These are phyloP conservation scores for Byasa hedistus DNA, from an alignment of 2,888 invertebrate species.

Conservation along the genomic window DNA sequence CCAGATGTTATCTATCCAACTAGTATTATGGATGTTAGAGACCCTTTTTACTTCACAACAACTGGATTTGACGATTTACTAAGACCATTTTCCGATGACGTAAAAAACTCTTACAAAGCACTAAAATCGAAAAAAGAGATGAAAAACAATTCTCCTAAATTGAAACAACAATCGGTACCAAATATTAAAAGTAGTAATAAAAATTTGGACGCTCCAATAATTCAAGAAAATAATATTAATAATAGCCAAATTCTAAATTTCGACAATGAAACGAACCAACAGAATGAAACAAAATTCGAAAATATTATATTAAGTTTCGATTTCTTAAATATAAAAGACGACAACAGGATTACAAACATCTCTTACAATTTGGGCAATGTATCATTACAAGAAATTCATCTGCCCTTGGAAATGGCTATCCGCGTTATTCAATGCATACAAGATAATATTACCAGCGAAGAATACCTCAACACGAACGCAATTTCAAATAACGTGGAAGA, in stretches of 20 bases:
- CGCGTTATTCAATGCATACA: neutral
- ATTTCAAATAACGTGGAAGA: neutral
- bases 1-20: constrained; percentile 41
- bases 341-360: neutral
- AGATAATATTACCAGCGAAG: constrained; percentile 1
- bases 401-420: neutral
- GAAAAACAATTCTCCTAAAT: neutral
- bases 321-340: neutral
- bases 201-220: neutral
- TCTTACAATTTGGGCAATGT: neutral
- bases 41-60: constrained; percentile 52
- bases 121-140: constrained; percentile 25
- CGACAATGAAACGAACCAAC: neutral
- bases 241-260: neutral
- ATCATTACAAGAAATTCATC: neutral
- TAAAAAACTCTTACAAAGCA: constrained; percentile 45
- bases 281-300: constrained; percentile 1
- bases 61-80: constrained; percentile 38
- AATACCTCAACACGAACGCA: neutral
- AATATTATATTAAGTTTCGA: neutral
- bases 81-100: constrained; percentile 53
- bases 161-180: neutral
- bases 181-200: neutral
- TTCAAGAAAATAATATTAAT: neutral
- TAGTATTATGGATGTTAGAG: constrained; percentile 47